Conservation (phyloP, 2,888 invertebrate species). For the Rosalia funebris region DNA sequence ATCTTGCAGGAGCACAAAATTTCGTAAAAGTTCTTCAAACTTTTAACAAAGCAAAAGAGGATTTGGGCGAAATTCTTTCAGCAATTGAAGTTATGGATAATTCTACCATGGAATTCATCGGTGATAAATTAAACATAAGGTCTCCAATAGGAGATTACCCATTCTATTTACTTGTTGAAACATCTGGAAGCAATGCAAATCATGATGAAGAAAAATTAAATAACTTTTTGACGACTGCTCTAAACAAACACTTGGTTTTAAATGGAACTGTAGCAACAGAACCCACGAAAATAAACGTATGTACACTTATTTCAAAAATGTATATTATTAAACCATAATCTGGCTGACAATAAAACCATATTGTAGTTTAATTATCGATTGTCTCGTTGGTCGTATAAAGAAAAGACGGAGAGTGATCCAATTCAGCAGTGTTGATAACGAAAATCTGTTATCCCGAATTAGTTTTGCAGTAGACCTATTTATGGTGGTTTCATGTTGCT, state of each 20-base stretch:
- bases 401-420: too few relatives aligned
- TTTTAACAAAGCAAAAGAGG: conserved; percentile 76
- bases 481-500: too few relatives aligned
- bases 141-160: conserved; percentile 76
- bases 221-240: conserved; percentile 77
- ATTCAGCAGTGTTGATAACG: too few relatives aligned
- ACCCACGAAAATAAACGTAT: conserved; percentile 78
- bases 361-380: too few relatives aligned
- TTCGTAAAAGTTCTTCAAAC: conserved; percentile 83
- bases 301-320: conserved; percentile 12
- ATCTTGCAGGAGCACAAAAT: conserved; percentile 73
- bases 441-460: too few relatives aligned
- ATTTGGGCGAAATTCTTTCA: conserved; percentile 89
- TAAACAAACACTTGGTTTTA: conserved; percentile 75
- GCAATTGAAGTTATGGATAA: conserved; percentile 95
- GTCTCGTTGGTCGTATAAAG: too few relatives aligned
- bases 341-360: too few relatives aligned
- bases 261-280: conserved; percentile 89
- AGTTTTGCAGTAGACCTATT: too few relatives aligned
- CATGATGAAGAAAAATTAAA: conserved; percentile 90
- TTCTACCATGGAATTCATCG: conserved; percentile 73
- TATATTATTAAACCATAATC: too few relatives aligned
- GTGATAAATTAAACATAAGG: conserved; percentile 69
- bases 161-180: conserved; percentile 87
- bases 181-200: conserved; percentile 81